Evolutionary conservation across 2,113 vertebrate genomes (phyloP), one percentile per base, ranked within the genome.

Genomic region (Phyllopteryx taeniolatus): DNA sequence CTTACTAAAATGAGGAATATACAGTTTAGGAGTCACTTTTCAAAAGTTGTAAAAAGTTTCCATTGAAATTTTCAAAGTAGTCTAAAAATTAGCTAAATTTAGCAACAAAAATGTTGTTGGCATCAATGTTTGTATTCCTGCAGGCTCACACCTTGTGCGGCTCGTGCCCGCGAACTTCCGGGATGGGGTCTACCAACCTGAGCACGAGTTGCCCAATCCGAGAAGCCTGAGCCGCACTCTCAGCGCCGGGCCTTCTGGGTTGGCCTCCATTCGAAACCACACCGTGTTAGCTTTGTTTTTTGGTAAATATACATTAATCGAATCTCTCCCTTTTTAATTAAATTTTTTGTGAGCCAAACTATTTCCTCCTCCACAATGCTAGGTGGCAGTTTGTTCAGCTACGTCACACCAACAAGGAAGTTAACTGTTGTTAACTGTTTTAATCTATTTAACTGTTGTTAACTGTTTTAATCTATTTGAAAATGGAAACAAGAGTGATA

Each of bases 281-380:
- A 99, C 96, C 0, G 95, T 96, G 47, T 91, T 99, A 33, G 94
- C 94, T 0, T 85, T 98, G 76, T 95, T 95, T 86, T 99, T 98
- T 0, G 96, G 98, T 99, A 83, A 94, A 91, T 82, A 66, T 39
- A 2, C 47, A 1, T 8, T 15, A 8, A 11, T 2, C 13, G 6
- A 19, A 14, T 66, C 22, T 13, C 39, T 42, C 8, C 39, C 35
- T 63, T 63, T 22, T 1, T 17, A 31, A 31, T 13, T 35, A 19
- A 8, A 31, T 6, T 46, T 15, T 70, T 59, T 27, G 39, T 65
- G 12, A 7, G 1, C 59, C 20, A 8, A 10, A 54, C 20, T 54
- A 9, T 53, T 20, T n/a, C 19, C 9, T n/a, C 3, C 53, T n/a
- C 8, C 7, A 2, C 19, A 54, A 17, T 3, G 53, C 19, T 54